Evolutionary conservation across 2,113 vertebrate species (phyloP), one percentile per base, ranked within the genome.

Genomic region (Pseudorectes ferrugineus): DNA sequence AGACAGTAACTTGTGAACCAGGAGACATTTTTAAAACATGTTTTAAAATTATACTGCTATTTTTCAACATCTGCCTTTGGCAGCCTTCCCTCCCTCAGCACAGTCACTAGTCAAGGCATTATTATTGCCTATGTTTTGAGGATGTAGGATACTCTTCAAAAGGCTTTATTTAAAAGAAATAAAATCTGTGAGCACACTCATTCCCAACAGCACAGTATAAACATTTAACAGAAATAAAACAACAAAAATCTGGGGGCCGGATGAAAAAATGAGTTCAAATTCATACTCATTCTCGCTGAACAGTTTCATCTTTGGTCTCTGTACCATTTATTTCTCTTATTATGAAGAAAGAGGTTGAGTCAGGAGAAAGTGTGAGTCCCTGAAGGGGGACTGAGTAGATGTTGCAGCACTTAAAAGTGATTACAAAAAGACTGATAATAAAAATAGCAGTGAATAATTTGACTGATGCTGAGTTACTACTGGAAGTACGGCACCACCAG

Each of bases 151-250:
- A 48, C 36, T 65, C 72, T 96, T 96, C 90, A 72, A 82, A 95
- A 84, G 31, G 31, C 36, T 89, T 92, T 89, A 79, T 95, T 90
- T 48, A 88, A 96, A 96, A 95, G 70, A 87, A 95, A 94, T 48
- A 86, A 95, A 96, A 88, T 80, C 61, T 71, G 19, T 89, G 62
- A 88, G 74, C 48, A 88, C 67, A 91, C 70, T 93, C 76, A 54
- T 89, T 96, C 54, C 68, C 88, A 89, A 68, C 25, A 93, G 80
- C 66, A 38, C 40, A 72, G 20, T 73, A 51, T 29, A 96, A 92
- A 57, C 42, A 88, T 71, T 72, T 88, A 91, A 62, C 23, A 84
- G 85, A 68, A 96, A 94, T 74, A 93, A 96, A 88, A 33, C 54
- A 80, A 62, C 48, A 70, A 67, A 86, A 89, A 93, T 49, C 55